phyloP scores from a whole-genome alignment of 1,140 invertebrate species.

The Kradibia gibbosae region DNA sequence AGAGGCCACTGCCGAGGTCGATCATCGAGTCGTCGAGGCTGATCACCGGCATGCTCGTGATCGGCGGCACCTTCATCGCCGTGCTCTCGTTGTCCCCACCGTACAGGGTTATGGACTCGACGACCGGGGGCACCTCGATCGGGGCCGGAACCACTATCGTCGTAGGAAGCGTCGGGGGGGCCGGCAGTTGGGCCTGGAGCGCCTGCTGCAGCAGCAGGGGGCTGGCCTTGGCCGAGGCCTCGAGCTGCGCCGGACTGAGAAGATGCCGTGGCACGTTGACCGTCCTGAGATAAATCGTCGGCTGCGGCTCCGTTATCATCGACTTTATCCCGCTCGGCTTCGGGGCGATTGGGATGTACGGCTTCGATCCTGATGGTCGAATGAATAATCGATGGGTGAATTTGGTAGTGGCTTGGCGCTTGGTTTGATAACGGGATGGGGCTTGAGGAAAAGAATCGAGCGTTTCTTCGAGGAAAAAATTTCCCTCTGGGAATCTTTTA shows the following conservation, averaged over 20 bases:
- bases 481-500: too few species aligned
- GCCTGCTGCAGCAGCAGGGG: background rate
- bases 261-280: conserved; percentile 47
- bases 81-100: conserved; percentile 54
- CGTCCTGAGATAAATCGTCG: conserved; percentile 36
- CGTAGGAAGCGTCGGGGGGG: too few species aligned
- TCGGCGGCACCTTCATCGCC: conserved; percentile 48
- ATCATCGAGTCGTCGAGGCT: conserved; percentile 61
- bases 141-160: background rate
- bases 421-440: too few species aligned
- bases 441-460: too few species aligned
- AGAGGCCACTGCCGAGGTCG: conserved; percentile 60
- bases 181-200: background rate
- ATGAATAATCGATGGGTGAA: too few species aligned
- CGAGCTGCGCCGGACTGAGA: conserved; percentile 5
- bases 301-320: too few species aligned
- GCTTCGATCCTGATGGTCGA: background rate
- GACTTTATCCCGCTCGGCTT: background rate
- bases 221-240: background rate
- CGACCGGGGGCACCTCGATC: background rate
- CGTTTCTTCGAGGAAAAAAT: too few species aligned
- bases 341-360: conserved; percentile 61
- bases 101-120: conserved; percentile 66
- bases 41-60: conserved; percentile 58
- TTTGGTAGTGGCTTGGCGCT: too few species aligned